These are phyloP conservation scores for Antitype chi DNA, from an alignment of 2,888 invertebrate genomes.

Conservation along the genomic window DNA sequence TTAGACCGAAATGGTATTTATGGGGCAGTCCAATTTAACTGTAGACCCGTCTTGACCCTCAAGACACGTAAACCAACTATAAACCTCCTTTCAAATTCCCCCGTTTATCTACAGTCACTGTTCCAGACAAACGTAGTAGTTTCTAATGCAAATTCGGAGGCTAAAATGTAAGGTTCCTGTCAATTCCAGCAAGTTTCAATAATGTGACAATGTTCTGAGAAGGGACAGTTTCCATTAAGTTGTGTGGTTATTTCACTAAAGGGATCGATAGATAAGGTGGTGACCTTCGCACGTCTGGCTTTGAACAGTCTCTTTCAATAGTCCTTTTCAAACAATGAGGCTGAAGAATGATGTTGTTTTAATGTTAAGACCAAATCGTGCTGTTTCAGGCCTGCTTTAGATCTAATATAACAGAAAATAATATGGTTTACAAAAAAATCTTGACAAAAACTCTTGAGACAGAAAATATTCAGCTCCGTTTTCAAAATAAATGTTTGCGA, in stretches of 20 bases:
- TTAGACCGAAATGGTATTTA: constrained; percentile 30
- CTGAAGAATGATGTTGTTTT: constrained; percentile 20
- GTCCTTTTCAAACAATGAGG: constrained; percentile 30
- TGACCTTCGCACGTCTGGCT: constrained; percentile 11
- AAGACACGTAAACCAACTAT: constrained; percentile 3
- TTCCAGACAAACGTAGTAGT: constrained; percentile 41
- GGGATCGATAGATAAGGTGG: constrained; percentile 15
- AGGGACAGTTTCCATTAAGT: constrained; percentile 57
- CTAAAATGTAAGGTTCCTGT: constrained; percentile 48
- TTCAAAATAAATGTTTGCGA: constrained; percentile 27
- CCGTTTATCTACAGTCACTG: constrained; percentile 17
- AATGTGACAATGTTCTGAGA: constrained; percentile 55
- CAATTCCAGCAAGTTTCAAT: constrained; percentile 55
- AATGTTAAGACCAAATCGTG: background rate
- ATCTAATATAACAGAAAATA: background rate
- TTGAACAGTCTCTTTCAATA: constrained; percentile 8
- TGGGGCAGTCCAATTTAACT: constrained; percentile 26
- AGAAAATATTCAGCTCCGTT: background rate
- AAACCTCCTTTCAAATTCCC: constrained; percentile 8
- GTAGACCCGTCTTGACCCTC: constrained; percentile 16
- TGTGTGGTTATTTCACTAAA: constrained; percentile 30
- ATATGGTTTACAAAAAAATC: background rate
- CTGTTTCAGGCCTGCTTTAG: background rate
- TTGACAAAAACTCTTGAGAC: no score
- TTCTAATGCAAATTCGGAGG: constrained; percentile 38